Evolutionary conservation across 2,888 invertebrate species (phyloP), one percentile per base, ranked within the genome.

Genomic region (Drosophila macrospina): DNA sequence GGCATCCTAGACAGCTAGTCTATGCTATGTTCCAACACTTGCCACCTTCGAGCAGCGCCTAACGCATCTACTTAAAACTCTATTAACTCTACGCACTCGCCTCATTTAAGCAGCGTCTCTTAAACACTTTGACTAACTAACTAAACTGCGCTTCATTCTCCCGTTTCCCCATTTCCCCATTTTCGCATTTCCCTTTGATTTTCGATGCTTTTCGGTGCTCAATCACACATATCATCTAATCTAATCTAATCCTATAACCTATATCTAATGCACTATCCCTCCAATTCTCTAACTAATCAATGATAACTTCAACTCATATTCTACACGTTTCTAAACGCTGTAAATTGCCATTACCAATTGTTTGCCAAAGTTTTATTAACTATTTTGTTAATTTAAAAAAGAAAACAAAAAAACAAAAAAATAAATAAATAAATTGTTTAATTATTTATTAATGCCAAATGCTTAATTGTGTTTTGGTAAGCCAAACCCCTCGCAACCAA

Each of bases 311-410:
- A 11, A 34, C 2, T 15, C 10, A 45, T 26, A 36, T 37, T 28
- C 26, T 28, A 48, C 59, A 20, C 51, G 15, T 61, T 66, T 37
- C 37, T 1, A 50, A 62, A 48, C 59, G 74, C 63, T 71, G 59
- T 44, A 55, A 45, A 69, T 69, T 65, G 86, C 88, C 84, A 88
- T 83, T 28, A 47, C 39, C 67, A 69, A 68, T 69, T 60, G 30
- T 78, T 83, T 85, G 86, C 84, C 84, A 88, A 84, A 81, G 78
- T 73, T 74, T 67, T 54, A 20, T 52, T 39, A 39, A 39, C 42
- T 57, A 51, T 55, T 51, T 47, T 57, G 51, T 65, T 63, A 61
- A 68, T 36, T 45, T 2, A 20, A 20, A 20, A 20, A 20, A 63
- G 4, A 59, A 52, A 54, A 47, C 36, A 54, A 59, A 69, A 20